Evolutionary conservation across 2,113 vertebrate genomes (phyloP).

Genomic region (Rhinolophus ferrumequinum): DNA sequence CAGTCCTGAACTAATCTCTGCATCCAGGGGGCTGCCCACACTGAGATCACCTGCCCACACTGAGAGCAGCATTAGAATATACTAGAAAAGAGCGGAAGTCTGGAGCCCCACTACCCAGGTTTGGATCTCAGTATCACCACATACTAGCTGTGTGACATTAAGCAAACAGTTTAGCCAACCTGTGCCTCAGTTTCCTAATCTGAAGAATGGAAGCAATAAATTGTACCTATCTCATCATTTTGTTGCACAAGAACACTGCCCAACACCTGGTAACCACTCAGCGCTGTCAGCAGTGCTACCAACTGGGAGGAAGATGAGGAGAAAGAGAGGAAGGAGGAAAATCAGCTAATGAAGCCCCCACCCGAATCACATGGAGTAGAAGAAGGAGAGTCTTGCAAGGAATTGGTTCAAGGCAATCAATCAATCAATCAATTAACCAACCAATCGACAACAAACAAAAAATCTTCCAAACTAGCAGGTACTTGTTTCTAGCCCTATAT

Average conservation of each 20-base stretch:
- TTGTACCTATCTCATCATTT: background rate
- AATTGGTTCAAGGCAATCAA: background rate
- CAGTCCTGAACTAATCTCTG: background rate
- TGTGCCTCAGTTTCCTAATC: background rate
- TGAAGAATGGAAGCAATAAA: background rate
- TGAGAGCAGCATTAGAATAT: background rate
- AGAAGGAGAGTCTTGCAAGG: background rate
- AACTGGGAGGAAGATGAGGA: background rate
- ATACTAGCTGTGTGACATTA: background rate
- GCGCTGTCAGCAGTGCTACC: too few relatives aligned
- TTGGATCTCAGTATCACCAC: background rate
- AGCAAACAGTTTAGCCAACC: background rate
- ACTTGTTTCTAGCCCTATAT: background rate
- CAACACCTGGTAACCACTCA: background rate
- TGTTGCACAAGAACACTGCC: background rate
- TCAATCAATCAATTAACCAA: too few relatives aligned
- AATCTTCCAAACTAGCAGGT: background rate
- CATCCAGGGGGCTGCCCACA: background rate
- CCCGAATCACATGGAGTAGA: background rate
- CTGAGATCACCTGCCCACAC: background rate
- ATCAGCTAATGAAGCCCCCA: rapidly evolving
- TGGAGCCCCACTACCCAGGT: background rate
- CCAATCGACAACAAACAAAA: background rate
- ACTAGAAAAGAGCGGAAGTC: background rate
- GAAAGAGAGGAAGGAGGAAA: background rate